Conservation (phyloP, 2,888 invertebrate genomes). For the Lissocephala sabroskyi region DNA sequence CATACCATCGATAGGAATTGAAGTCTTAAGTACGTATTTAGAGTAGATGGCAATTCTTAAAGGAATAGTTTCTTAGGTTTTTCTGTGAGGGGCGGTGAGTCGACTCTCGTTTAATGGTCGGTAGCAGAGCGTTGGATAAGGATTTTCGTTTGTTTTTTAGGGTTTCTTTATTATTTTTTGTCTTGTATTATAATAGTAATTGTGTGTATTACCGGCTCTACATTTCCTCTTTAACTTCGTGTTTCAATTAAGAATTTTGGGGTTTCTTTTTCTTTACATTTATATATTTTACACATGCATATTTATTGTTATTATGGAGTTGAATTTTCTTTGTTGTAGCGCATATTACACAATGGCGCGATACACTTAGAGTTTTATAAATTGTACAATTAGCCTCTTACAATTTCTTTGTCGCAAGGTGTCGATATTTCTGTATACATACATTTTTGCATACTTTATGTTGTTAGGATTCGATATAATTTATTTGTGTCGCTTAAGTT, state of each 20-base stretch:
- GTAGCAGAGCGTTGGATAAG: constrained; percentile 3
- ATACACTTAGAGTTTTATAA: constrained; percentile 31
- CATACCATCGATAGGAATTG: neutral
- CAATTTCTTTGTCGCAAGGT: neutral
- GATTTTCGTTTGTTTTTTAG: constrained; percentile 23
- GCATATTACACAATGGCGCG: constrained; percentile 57
- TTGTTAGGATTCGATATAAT: too few relatives aligned
- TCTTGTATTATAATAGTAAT: constrained; percentile 50
- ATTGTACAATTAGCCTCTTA: neutral
- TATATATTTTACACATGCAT: constrained; percentile 52
- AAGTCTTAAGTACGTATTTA: neutral
- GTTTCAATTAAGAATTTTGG: constrained; percentile 2
- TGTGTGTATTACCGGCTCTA: constrained; percentile 44
- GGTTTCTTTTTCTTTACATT: constrained; percentile 25
- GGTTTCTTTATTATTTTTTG: constrained; percentile 49
- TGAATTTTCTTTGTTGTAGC: constrained; percentile 29
- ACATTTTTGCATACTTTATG: neutral
- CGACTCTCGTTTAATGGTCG: neutral
- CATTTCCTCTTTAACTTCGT: constrained; percentile 20
- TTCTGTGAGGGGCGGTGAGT: neutral
- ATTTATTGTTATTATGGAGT: constrained; percentile 14
- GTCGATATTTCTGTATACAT: constrained; percentile 2
- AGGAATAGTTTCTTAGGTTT: neutral
- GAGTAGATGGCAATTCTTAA: neutral
- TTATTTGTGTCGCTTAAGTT: constrained; percentile 8